Evolutionary conservation across 2,797 vertebrate species (phyloP).

Genomic region (Thunnus albacares): DNA sequence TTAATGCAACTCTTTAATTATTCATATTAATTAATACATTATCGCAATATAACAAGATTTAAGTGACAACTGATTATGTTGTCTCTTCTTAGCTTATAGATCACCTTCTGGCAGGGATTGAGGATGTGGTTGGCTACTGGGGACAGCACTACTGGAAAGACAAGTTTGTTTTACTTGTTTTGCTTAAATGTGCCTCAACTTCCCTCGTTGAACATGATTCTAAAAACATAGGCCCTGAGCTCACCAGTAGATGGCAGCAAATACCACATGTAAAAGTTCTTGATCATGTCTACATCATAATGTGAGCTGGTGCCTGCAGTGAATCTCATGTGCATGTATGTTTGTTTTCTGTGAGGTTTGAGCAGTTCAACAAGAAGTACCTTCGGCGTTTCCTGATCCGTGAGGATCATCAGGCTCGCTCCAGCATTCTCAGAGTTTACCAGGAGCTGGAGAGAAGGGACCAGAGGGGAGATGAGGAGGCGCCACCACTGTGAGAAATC

Average conservation of each 20-base stretch:
- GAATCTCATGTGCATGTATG: neutral
- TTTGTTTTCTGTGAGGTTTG: slow-evolving; percentile 70
- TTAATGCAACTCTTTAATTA: neutral
- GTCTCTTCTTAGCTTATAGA: slow-evolving; percentile 85
- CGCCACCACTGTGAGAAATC: slow-evolving; percentile 53
- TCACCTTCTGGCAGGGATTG: slow-evolving; percentile 89
- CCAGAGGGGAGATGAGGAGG: slow-evolving; percentile 69
- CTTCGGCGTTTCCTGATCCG: slow-evolving; percentile 88
- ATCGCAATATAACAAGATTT: neutral
- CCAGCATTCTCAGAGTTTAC: slow-evolving; percentile 89
- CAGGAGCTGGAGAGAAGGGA: slow-evolving; percentile 88
- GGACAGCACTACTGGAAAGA: slow-evolving; percentile 93
- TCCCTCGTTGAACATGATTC: neutral
- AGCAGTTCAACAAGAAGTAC: slow-evolving; percentile 90
- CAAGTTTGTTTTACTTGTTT: slow-evolving; percentile 81
- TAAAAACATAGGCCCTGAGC: neutral
- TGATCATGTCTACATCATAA: neutral
- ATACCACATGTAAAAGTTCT: slow-evolving; percentile 21
- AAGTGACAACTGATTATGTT: neutral
- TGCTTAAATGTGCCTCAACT: neutral
- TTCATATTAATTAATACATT: too few species aligned
- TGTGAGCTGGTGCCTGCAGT: neutral
- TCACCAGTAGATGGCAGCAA: slow-evolving; percentile 76
- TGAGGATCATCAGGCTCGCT: slow-evolving; percentile 87
- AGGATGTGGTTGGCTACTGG: slow-evolving; percentile 91